phyloP scores from a whole-genome alignment of 2,888 invertebrate species.

The Troilus luridus region DNA sequence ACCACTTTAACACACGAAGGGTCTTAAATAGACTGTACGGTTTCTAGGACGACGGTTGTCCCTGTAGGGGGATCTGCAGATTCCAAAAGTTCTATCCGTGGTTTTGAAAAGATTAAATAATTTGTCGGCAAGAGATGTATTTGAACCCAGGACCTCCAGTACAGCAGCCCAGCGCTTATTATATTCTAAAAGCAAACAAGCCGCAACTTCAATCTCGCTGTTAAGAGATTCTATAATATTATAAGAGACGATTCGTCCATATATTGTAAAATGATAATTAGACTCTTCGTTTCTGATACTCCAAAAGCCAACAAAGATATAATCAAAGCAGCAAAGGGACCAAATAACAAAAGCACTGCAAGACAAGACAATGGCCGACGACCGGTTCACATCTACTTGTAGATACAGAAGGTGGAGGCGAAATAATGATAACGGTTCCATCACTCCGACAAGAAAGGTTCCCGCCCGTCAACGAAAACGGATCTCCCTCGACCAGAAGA shows the following conservation, averaged over 20 bases:
- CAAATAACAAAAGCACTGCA: slow-evolving; percentile 4
- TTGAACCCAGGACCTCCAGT: no score
- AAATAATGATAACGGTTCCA: slow-evolving; percentile 8
- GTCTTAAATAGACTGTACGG: no score
- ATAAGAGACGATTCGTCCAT: no score
- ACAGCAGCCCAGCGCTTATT: no score
- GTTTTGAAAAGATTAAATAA: no score
- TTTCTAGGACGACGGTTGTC: no score
- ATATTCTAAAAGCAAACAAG: no score
- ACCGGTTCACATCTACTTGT: neutral
- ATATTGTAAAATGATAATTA: neutral
- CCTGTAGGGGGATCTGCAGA: no score
- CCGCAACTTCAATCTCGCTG: neutral
- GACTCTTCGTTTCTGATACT: neutral
- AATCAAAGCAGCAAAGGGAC: neutral
- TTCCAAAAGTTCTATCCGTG: no score
- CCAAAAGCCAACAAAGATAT: neutral
- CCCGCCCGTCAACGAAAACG: neutral
- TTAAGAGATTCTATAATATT: neutral
- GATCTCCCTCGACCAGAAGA: neutral
- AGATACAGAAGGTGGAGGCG: neutral
- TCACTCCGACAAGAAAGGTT: neutral
- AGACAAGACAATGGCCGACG: neutral
- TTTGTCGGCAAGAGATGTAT: no score
- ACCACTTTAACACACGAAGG: no score